Conservation (phyloP, 2,888 invertebrate species). For the Beris morrisii region DNA sequence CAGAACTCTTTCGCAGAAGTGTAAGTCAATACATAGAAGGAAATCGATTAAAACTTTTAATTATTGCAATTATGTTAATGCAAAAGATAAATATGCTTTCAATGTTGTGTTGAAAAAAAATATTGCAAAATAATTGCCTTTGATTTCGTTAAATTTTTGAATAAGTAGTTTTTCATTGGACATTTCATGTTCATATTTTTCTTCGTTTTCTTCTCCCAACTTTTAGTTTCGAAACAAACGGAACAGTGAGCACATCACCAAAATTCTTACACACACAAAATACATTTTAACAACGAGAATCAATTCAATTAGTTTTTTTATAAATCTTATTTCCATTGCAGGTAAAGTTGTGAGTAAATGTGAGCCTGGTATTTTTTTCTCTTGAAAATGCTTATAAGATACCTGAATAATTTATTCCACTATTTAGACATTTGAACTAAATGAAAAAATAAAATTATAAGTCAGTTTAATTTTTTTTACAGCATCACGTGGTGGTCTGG, state of each 20-base stretch:
- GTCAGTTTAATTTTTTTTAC: conserved; percentile 32
- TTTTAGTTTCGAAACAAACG: conserved; percentile 26
- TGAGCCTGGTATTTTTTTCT: too few species aligned
- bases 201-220: conserved; percentile 25
- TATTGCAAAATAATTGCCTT: too few species aligned
- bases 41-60: too few species aligned
- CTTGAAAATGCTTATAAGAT: too few species aligned
- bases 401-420: neutral
- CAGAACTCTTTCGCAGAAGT: too few species aligned
- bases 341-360: conserved; percentile 16
- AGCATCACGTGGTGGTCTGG: conserved; percentile 75
- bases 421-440: neutral
- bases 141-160: too few species aligned
- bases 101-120: too few species aligned
- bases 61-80: too few species aligned
- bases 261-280: conserved; percentile 2
- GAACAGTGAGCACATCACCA: conserved; percentile 17
- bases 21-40: too few species aligned
- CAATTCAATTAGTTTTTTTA: conserved; percentile 14
- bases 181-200: neutral
- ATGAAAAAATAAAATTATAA: neutral
- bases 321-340: conserved; percentile 18
- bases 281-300: conserved; percentile 2
- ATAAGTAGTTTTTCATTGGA: too few species aligned
- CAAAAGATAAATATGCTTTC: too few species aligned